Base-by-base conservation (phyloP, 2,113 vertebrate species). In the Amblyornis subalaris region DNA sequence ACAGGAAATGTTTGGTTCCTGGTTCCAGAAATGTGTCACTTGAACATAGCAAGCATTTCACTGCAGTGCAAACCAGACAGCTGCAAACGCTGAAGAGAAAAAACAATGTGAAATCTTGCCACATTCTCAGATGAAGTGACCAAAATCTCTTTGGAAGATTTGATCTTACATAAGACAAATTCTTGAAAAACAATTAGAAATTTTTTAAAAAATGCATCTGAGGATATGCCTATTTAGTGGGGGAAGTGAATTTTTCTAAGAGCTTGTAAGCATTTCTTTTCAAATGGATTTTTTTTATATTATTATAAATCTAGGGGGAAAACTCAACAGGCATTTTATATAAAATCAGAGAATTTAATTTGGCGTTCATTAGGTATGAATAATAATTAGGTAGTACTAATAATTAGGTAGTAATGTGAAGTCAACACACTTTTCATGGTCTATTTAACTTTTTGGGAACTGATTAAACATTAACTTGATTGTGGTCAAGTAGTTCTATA, bases 121-220 rank as follows among this genome's bases (percentile, higher is more conserved):
- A 55, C 12, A 36, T 29, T 75, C 21, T 82, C 7, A 2, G 65
- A 58, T 35, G 19, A 62, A 64, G 3, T 0, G 2, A 26, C 5
- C 17, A 78, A 58, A 78, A 82, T 79, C 2, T 81, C 10, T 35
- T 67, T 54, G 3, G 24, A 71, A 75, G 11, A 54, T 18, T 18
- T 61, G 14, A 40, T 38, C 12, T 45, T 77, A 66, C 33, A 5
- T 45, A 71, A 47, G 36, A 65, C 1, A 64, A 62, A 24, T 44
- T 69, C 81, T 64, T 80, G 9, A 89, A 57, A 92, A 85, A 55
- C 25, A n/a, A 2, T 29, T 77, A 67, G 7, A 64, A 42, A 14
- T 44, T 45, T 36, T 4, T 1, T 9, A 2, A 58, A 58, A 42
- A 75, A 57, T 2, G 0, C 22, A n/a, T 44, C 9, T 61, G 24